Evolutionary conservation across 1,140 invertebrate species (phyloP), one percentile per base, ranked within the genome.

Genomic region (Hetaerina americana): DNA sequence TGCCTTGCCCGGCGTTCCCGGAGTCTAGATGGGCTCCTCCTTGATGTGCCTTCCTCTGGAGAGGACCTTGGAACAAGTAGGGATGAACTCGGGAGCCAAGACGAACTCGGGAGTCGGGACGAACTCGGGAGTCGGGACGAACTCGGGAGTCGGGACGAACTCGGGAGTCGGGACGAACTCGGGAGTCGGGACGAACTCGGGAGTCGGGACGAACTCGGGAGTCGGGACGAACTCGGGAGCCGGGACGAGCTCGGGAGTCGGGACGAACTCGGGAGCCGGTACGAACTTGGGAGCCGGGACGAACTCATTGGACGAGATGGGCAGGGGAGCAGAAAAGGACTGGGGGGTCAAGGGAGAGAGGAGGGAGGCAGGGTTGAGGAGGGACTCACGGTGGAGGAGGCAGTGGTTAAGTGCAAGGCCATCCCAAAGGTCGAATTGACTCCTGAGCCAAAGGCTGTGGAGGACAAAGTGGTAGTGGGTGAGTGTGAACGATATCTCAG

Each of bases 21-120:
- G 71, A 91, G 89, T 81, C 82, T 88, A 74, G 89, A 90, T 77
- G 87, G 86, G 76, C 81, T 90, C 18, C 74, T 89, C 2, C 10
- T 57, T 2, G 40, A 57, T 57, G 40, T n/a, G 2, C 40, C 40
- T 18, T 57, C 40, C 3, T 57, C 40, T 5, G 40, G 40, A n/a
- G 40, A 57, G 22, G 40, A 57, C 40, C 40, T 57, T 57, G 40
- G 40, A 18, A n/a, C n/a, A n/a, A 57, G 40, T n/a, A 57, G 40
- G 22, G 40, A 57, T 12, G 40, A 57, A 57, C 40, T 57, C 15
- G 40, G 22, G 15, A 57, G 40, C 10, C 15, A n/a, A 12, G 40
- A 57, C 22, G 40, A 57, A n/a, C 40, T 57, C 2, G 40, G 40
- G 15, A 57, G 40, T n/a, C 15, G 40, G 10, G 40, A 57, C 22